phyloP scores from a whole-genome alignment of 2,113 vertebrate species.

The Noctilio leporinus region DNA sequence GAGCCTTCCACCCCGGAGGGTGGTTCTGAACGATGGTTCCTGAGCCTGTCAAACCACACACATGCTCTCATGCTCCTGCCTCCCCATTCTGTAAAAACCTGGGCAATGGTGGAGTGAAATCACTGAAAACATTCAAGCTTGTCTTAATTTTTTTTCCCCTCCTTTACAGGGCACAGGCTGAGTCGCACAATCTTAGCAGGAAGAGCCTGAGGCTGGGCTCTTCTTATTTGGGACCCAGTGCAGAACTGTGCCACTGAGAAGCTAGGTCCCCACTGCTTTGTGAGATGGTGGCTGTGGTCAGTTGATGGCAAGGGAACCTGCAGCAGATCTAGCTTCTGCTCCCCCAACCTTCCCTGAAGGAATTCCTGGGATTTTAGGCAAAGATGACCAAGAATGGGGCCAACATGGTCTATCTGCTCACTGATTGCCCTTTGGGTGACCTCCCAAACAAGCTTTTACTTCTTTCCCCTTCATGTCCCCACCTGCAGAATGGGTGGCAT shows the following conservation, averaged over 20 bases:
- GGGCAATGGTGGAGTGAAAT: neutral
- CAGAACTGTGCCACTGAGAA: neutral
- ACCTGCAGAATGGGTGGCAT: neutral
- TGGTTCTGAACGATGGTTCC: neutral
- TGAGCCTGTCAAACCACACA: too few species aligned
- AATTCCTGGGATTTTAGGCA: neutral
- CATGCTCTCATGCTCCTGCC: neutral
- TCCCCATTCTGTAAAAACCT: neutral
- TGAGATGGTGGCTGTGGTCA: neutral
- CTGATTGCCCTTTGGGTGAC: neutral
- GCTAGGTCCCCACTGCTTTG: neutral
- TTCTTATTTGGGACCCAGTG: neutral
- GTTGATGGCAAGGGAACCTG: neutral
- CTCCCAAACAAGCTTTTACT: neutral
- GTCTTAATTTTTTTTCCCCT: neutral
- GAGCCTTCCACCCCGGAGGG: neutral
- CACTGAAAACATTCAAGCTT: neutral
- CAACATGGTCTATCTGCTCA: neutral
- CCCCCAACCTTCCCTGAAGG: neutral
- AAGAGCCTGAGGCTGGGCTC: neutral
- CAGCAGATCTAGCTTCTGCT: neutral
- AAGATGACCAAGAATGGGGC: neutral
- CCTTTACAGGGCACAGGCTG: neutral
- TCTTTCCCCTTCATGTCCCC: neutral
- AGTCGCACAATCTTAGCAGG: neutral